Percentiles rank a stretch among this genome's conserved stretches.
Conservation (phyloP, 2,888 invertebrate genomes). For the Thereva nobilitata region DNA sequence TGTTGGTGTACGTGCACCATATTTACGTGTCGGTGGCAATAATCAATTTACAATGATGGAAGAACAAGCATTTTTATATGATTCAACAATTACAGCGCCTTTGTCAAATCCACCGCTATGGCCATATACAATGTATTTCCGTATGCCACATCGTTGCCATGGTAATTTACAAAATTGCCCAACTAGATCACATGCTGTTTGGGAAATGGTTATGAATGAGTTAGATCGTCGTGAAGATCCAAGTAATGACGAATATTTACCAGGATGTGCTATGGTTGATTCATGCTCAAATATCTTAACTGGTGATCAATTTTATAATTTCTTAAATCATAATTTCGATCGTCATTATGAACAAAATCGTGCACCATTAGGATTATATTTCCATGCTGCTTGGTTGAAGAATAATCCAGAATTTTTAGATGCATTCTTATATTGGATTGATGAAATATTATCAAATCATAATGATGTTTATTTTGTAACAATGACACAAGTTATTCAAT, state of each 20-base stretch:
- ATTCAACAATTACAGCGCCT: constrained; percentile 92
- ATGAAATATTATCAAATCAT: constrained; percentile 81
- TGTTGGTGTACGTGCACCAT: constrained; percentile 88
- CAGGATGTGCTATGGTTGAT: constrained; percentile 93
- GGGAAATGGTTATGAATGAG: constrained; percentile 97
- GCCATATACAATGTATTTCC: constrained; percentile 98
- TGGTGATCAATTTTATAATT: constrained; percentile 92
- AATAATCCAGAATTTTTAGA: constrained; percentile 91
- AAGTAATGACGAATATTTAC: constrained; percentile 82
- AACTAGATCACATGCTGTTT: constrained; percentile 89
- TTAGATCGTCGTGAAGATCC: constrained; percentile 90
- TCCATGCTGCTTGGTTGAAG: constrained; percentile 92
- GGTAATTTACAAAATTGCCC: constrained; percentile 91
- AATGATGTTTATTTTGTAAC: constrained; percentile 93
- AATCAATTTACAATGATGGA: constrained; percentile 98
- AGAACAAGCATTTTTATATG: constrained; percentile 92
- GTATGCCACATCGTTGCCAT: constrained; percentile 93
- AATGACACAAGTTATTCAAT: constrained; percentile 95
- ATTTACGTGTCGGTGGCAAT: constrained; percentile 89
- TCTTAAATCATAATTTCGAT: constrained; percentile 91
- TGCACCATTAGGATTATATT: constrained; percentile 85
- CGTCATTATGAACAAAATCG: constrained; percentile 89
- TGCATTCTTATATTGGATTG: constrained; percentile 92
- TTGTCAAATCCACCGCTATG: constrained; percentile 90
- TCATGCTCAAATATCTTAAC: constrained; percentile 91